These are phyloP conservation scores for Macroglossus sobrinus DNA, from an alignment of 2,113 vertebrate genomes.

Conservation along the genomic window DNA sequence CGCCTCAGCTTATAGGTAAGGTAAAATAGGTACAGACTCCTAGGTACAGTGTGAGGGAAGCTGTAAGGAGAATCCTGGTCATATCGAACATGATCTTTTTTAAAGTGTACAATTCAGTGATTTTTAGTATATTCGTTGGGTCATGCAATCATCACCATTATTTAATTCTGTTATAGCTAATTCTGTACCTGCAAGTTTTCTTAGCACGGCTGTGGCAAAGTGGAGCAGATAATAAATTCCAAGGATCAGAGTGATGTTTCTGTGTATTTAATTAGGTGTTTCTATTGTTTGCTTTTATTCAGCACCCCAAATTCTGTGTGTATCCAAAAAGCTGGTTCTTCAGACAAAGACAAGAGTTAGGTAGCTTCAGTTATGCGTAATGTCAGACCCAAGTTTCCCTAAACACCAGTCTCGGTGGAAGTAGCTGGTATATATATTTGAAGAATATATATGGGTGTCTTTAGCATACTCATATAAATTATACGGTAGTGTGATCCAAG, in stretches of 20 bases:
- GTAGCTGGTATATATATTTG: not conserved
- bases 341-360: not conserved
- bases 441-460: not conserved
- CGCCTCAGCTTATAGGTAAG: not conserved
- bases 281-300: not conserved
- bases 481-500: not conserved
- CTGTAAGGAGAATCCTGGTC: not conserved
- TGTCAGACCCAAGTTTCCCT: not conserved
- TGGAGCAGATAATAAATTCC: not conserved
- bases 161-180: not conserved
- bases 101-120: not conserved
- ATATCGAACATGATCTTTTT: not conserved
- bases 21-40: not conserved
- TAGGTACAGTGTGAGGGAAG: not conserved
- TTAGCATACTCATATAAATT: not conserved
- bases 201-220: not conserved
- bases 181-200: not conserved
- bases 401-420: not conserved
- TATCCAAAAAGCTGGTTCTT: not conserved
- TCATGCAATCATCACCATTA: not conserved
- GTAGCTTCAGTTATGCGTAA: not conserved
- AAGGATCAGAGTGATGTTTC: not conserved
- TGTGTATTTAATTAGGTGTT: not conserved
- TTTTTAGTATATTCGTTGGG: not conserved
- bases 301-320: not conserved